Evolutionary conservation across 2,797 vertebrate species (phyloP).

Genomic region (Anolis apletophallus): DNA sequence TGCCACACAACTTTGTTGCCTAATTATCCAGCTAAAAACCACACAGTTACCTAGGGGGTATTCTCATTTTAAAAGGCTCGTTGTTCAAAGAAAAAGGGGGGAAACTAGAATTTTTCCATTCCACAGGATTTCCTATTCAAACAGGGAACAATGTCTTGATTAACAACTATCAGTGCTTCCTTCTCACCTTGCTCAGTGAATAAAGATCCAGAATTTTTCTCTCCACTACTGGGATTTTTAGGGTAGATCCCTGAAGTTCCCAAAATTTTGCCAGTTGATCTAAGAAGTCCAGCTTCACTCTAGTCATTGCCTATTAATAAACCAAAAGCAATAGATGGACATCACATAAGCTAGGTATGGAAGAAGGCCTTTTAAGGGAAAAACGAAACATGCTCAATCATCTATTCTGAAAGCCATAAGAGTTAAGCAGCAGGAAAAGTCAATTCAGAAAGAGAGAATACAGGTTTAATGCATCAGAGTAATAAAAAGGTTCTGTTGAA

Average conservation of each 20-base stretch:
- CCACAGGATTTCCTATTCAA: neutral
- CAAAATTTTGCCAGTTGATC: constrained; percentile 99
- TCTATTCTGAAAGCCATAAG: neutral
- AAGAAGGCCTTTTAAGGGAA: neutral
- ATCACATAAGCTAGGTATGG: neutral
- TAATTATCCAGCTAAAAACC: neutral
- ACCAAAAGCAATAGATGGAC: accelerated
- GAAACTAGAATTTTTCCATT: neutral
- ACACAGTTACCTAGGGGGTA: neutral
- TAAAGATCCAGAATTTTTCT: constrained; percentile 95
- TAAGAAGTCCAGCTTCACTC: constrained; percentile 95
- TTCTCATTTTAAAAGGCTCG: neutral
- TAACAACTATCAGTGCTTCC: neutral
- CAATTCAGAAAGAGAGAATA: neutral
- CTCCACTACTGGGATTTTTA: constrained; percentile 96
- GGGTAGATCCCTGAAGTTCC: constrained; percentile 96
- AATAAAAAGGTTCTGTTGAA: constrained; percentile 24
- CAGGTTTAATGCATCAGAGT: constrained; percentile 28
- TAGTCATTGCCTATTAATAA: constrained; percentile 90
- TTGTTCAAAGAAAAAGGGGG: neutral
- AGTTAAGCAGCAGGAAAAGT: neutral
- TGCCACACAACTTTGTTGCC: neutral
- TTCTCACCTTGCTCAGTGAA: constrained; percentile 92
- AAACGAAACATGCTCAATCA: neutral
- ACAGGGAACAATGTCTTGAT: neutral